Base-by-base conservation (phyloP, 2,888 invertebrate genomes). In the Melanostoma mellinum region DNA sequence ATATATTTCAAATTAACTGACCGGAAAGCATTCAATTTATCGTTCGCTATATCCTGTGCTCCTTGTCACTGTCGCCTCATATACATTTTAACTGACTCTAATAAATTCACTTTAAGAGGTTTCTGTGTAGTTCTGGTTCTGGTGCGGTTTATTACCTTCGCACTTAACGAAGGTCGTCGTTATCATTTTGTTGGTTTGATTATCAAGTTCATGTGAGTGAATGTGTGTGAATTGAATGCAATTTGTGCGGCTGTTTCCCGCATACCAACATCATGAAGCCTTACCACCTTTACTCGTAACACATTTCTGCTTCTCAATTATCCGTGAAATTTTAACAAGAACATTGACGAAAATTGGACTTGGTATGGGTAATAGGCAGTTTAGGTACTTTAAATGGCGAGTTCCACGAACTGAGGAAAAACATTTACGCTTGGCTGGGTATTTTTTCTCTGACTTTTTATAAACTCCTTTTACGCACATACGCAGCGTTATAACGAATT, bases 291-390 rank as follows among this genome's bases (percentile, higher is more conserved):
- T 40, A 46, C 9, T 60, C 30, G 8, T 4, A 33, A 61, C 42
- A 68, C 60, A 73, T 78, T 74, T 74, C 58, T 78, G 68, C 55
- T 82, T 68, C 77, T 63, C 78, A 78, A 78, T 78, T 82, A 78
- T 69, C 73, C 78, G 82, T 82, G 73, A 78, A 82, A 82, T 78
- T 78, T 73, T 82, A 82, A 82, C 78, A 82, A 82, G 82, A 82
- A 65, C 9, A 40, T 30, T 65, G 38, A 38, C 38, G 55, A 72
- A 76, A 60, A 55, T 53, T 48, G 48, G 38, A 50, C 36, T 38
- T 63, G 63, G 32, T 61, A 46, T 38, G 48, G 63, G 32, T 61
- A 46, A 61, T 63, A 8, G 63, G 38, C 50, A 63, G 38, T 46
- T 38, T 36, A 20, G 20, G 20, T 20, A 20, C 20, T 20, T 20